Evolutionary conservation across 1,140 invertebrate species (phyloP), one percentile per base, ranked within the genome.

Genomic region (Brachionus sp.): DNA sequence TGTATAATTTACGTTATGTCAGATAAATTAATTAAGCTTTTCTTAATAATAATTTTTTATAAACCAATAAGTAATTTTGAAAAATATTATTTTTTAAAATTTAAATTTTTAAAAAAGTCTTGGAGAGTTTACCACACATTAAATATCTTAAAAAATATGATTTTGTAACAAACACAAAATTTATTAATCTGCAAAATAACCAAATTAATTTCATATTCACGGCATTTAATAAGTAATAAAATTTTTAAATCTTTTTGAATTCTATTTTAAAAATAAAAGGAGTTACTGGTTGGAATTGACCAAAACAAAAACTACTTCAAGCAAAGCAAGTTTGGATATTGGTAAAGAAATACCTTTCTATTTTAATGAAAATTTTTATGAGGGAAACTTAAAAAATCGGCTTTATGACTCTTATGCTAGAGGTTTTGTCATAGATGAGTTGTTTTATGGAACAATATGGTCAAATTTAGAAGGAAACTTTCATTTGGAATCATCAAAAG

Each of bases 361-460:
- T 37, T 35, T 9, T 10, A 37, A n/a, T 13, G n/a, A 33, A 13
- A 33, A 68, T 35, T 9, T 23, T 29, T 75, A 42, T 29, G 70
- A 75, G 12, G 70, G 70, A 12, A 44, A 19, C 44, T 75, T 46
- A 25, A n/a, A 35, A 35, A 25, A 50, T 46, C 39, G 44, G 3
- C 70, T 39, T 42, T 25, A 42, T 29, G 42, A 46, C 7, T 75
- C 70, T 5, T 44, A 25, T 12, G 39, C 23, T 13, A 23, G 9
- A 44, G 70, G 70, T 3, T 23, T 29, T 25, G 7, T 75, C 3
- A 46, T 75, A 10, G 39, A 75, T 46, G 19, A 46, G 13, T 10
- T 16, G 29, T 75, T 75, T 46, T 75, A 46, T 75, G 70, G 70
- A 23, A 46, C 70, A 13, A 75, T 75, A 10, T 46, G 25, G 25